Evolutionary conservation across 2,888 invertebrate genomes (phyloP).

Genomic region (Melinaea menophilus): DNA sequence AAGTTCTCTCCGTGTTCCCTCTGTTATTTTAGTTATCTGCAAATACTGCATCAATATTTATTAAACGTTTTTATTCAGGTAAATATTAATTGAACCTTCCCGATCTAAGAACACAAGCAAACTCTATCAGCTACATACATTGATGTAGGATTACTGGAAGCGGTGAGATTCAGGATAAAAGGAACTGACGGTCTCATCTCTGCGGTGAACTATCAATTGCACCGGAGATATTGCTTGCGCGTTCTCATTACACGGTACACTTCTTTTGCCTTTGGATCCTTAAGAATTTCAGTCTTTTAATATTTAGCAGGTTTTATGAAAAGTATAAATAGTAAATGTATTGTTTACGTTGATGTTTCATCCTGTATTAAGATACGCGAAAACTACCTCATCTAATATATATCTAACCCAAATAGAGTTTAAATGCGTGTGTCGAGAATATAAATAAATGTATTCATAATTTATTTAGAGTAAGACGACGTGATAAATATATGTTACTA

Average conservation of each 20-base stretch:
- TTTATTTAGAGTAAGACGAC: too few relatives aligned
- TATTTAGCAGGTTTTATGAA: neutral
- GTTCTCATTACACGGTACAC: conserved; percentile 17
- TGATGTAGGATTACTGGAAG: conserved; percentile 14
- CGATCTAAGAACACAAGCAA: too few relatives aligned
- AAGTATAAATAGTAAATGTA: neutral
- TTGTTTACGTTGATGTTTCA: neutral
- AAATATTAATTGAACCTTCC: too few relatives aligned
- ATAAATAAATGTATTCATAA: too few relatives aligned
- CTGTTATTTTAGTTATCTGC: neutral
- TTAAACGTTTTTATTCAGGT: too few relatives aligned
- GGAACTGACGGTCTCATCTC: conserved; percentile 16
- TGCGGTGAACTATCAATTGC: conserved; percentile 8
- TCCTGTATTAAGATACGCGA: neutral
- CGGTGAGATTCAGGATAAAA: conserved; percentile 18
- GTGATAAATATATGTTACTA: neutral
- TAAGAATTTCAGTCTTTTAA: neutral
- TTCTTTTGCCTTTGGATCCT: neutral
- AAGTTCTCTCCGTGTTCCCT: neutral
- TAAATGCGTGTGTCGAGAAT: too few relatives aligned
- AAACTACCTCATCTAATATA: neutral
- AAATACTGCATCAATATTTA: too few relatives aligned
- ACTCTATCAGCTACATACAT: neutral
- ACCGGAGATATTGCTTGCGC: conserved; percentile 9
- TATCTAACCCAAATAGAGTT: neutral